phyloP scores from a whole-genome alignment of 2,797 vertebrate genomes.

The Apogon hyalosoma region DNA sequence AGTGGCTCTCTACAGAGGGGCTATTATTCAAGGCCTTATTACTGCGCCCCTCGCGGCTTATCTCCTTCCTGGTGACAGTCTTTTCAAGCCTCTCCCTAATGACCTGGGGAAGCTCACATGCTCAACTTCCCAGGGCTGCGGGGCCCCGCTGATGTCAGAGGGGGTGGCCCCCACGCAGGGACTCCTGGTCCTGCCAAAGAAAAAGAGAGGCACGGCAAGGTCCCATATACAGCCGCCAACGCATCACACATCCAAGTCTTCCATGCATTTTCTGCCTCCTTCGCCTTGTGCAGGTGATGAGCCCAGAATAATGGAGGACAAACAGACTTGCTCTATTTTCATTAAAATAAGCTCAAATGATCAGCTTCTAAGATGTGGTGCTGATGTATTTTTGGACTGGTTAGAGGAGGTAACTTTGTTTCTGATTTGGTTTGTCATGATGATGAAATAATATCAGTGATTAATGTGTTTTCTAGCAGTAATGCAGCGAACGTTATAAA shows the following conservation, averaged over 20 bases:
- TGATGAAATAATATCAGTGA: constrained; percentile 11
- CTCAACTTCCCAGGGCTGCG: constrained; percentile 87
- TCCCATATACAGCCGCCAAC: constrained; percentile 27
- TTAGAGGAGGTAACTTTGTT: constrained; percentile 8
- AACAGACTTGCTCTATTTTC: constrained; percentile 18
- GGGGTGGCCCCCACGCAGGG: constrained; percentile 74
- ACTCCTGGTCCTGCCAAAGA: constrained; percentile 71
- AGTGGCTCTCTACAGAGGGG: constrained; percentile 86
- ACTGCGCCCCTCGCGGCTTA: constrained; percentile 85
- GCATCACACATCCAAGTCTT: constrained; percentile 21
- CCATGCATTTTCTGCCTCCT: neutral
- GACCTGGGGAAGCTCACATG: constrained; percentile 88
- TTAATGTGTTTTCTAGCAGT: neutral
- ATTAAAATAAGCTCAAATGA: constrained; percentile 44
- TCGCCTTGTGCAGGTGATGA: constrained; percentile 44
- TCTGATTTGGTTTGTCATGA: constrained; percentile 8
- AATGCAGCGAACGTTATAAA: constrained; percentile 3
- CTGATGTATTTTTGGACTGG: constrained; percentile 10
- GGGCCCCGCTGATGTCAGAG: constrained; percentile 84
- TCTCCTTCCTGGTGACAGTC: constrained; percentile 89
- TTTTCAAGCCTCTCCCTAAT: constrained; percentile 89
- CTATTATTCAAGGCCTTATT: constrained; percentile 87
- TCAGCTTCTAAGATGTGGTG: constrained; percentile 3
- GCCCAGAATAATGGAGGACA: constrained; percentile 5
- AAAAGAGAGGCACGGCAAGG: constrained; percentile 59